phyloP scores from a whole-genome alignment of 2,113 vertebrate species.

The Chloroceryle aenea region DNA sequence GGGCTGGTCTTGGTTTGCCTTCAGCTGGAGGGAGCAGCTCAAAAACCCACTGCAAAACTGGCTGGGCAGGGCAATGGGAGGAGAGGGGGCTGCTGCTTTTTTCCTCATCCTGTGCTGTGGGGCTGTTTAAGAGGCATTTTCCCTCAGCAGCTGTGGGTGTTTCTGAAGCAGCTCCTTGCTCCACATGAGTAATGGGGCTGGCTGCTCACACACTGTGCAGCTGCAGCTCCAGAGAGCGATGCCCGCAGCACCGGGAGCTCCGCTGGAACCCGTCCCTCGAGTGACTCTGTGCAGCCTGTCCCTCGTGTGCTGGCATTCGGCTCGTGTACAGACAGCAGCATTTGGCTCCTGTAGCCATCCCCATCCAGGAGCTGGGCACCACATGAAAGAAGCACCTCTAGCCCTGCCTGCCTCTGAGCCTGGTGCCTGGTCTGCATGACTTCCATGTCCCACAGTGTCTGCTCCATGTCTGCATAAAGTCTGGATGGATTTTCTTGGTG shows the following conservation, averaged over 20 bases:
- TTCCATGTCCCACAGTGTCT: fast-evolving
- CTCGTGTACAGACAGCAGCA: fast-evolving
- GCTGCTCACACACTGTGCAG: neutral
- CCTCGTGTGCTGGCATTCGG: neutral
- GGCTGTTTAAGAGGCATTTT: neutral
- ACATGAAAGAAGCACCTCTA: neutral
- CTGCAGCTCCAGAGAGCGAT: neutral
- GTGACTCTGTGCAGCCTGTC: neutral
- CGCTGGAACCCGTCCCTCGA: neutral
- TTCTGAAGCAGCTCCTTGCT: slow-evolving; percentile 20
- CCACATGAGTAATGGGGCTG: neutral
- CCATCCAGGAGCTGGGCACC: neutral
- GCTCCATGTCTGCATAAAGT: neutral
- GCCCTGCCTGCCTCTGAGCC: neutral
- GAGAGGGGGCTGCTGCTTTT: neutral
- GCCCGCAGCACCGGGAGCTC: neutral
- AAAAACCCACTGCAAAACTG: neutral
- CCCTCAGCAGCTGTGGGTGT: neutral
- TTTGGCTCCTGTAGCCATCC: neutral
- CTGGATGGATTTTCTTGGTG: neutral
- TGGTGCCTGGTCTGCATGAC: neutral
- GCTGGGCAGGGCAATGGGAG: neutral
- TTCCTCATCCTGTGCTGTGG: neutral
- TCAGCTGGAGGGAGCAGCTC: neutral
- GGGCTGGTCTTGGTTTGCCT: neutral